These are phyloP conservation scores for Protobothrops flavoviridis DNA, from an alignment of 2,113 vertebrate genomes.

Conservation along the genomic window DNA sequence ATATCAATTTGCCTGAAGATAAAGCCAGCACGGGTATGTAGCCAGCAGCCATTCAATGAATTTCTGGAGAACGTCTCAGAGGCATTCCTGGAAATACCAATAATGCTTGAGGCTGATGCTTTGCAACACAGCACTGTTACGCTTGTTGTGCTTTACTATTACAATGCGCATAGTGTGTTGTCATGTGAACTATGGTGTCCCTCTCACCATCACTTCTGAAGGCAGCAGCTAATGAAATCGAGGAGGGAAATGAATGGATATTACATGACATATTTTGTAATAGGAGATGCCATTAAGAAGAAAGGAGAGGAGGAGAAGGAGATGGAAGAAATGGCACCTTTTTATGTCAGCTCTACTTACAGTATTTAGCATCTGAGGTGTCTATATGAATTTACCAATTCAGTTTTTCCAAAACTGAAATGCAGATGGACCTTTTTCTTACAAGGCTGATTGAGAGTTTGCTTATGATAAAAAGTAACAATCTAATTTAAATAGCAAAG, in stretches of 20 bases:
- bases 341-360: background rate
- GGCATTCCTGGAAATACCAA: background rate
- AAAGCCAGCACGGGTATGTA: background rate
- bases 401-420: constrained; percentile 38
- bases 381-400: background rate
- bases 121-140: background rate
- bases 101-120: background rate
- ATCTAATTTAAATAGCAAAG: constrained; percentile 69
- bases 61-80: background rate
- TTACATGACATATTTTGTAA: background rate
- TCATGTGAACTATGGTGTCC: background rate
- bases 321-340: background rate
- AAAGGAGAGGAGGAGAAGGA: background rate
- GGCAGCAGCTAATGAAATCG: background rate
- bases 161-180: background rate
- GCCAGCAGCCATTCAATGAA: background rate
- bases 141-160: background rate
- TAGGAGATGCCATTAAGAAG: background rate
- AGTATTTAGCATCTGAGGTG: background rate
- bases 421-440: constrained; percentile 30
- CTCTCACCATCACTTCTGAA: background rate
- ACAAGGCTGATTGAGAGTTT: constrained; percentile 45
- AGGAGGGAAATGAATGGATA: background rate
- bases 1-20: background rate
- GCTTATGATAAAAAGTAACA: constrained; percentile 65